Evolutionary conservation across 2,797 vertebrate genomes (phyloP), one percentile per base, ranked within the genome.

Genomic region (Lindbergichthys nudifrons): DNA sequence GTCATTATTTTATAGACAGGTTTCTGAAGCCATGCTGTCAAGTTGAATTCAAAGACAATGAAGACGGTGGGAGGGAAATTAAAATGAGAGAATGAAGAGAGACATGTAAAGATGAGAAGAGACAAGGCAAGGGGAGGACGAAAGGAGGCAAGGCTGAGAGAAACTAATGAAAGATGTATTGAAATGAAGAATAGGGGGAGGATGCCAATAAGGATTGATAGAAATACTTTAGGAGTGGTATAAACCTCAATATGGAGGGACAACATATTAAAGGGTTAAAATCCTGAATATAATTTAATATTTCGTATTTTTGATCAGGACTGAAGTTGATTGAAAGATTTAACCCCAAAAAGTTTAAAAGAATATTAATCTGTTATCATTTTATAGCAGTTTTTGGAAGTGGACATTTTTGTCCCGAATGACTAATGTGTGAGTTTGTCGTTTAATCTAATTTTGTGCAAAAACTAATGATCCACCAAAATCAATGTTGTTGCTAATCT

Each of bases 41-140:
- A 75, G 80, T 81, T 68, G 48, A 74, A 86, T 79, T 82, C 77
- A 88, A 88, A 89, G 77, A 82, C 79, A 76, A 88, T 68, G 70
- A 84, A 74, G 70, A 80, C 11, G 39, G 71, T 67, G 53, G 60
- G 75, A 54, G 56, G 59, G 67, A 59, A 84, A 79, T 79, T 73
- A 45, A 75, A 86, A 78, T 70, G 23, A 61, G 59, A 80, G 76
- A 76, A 84, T 67, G 75, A 85, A 89, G 69, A 81, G 18, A 74
- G 26, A 77, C 71, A 77, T 23, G 51, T 42, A 66, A 14, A 15
- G 66, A 86, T 82, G 75, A 87, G 82, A 81, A 68, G 58, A 70
- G 82, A 80, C 80, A 68, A 64, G 73, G 56, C 45, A 10, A 14
- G 13, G 51, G 47, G 57, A 54, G 69, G 82, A 88, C 87, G 80